Evolutionary conservation across 2,113 vertebrate species (phyloP).

Genomic region (Camelus dromedarius): DNA sequence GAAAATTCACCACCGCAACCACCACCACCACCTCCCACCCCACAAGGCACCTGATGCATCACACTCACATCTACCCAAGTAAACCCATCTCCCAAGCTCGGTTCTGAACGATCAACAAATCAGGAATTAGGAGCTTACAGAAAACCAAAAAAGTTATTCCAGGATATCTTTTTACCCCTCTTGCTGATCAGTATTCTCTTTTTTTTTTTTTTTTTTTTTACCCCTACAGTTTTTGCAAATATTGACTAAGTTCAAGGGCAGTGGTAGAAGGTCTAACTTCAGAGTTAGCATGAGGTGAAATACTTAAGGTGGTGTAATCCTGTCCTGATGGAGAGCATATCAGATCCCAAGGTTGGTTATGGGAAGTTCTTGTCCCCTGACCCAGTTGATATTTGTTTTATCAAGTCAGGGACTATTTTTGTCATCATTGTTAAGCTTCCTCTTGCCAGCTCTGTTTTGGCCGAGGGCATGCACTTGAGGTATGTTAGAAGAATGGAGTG

Average conservation of each 20-base stretch:
- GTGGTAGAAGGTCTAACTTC: conserved; percentile 68
- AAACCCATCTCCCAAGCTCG: background rate
- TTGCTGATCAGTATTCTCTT: background rate
- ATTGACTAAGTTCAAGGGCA: conserved; percentile 83
- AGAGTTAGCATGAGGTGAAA: conserved; percentile 78
- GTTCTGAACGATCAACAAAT: conserved; percentile 13
- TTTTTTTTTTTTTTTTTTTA: background rate
- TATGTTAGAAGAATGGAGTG: conserved; percentile 79
- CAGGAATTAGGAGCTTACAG: background rate
- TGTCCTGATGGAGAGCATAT: conserved; percentile 59
- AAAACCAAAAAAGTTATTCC: conserved; percentile 37
- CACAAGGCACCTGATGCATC: background rate
- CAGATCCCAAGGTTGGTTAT: conserved; percentile 64
- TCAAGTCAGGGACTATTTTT: conserved; percentile 83
- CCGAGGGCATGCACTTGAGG: conserved; percentile 81
- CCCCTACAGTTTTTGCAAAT: conserved; percentile 71
- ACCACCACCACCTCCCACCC: fast-evolving
- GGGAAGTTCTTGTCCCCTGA: conserved; percentile 70
- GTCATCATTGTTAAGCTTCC: conserved; percentile 82
- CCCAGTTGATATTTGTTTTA: conserved; percentile 79
- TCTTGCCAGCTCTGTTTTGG: conserved; percentile 74
- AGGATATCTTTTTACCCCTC: conserved; percentile 42
- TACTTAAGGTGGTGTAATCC: conserved; percentile 79
- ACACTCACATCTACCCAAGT: background rate
- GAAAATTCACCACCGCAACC: background rate